phyloP scores from a whole-genome alignment of 2,113 vertebrate genomes.

The Actinemys pallida region DNA sequence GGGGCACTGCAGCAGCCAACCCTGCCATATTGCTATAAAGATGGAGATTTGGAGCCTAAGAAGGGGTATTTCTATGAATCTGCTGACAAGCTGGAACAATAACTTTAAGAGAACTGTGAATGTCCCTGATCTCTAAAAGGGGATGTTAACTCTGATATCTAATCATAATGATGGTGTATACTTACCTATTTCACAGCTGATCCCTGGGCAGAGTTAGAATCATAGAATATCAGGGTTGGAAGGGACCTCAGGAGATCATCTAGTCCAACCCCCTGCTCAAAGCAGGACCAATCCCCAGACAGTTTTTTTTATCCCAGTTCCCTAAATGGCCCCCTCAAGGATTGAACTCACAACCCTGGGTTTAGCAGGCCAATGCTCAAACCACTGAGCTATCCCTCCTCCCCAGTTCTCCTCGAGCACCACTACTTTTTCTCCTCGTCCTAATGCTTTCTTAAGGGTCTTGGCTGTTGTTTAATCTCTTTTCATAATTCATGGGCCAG shows the following conservation, averaged over 20 bases:
- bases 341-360: too few species aligned
- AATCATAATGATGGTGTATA: background rate
- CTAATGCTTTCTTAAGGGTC: fast-evolving
- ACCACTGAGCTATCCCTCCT: too few species aligned
- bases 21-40: background rate
- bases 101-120: background rate
- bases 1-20: background rate
- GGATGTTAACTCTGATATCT: background rate
- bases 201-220: background rate
- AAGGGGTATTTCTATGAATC: background rate
- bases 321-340: too few species aligned
- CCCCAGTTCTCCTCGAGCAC: background rate
- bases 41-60: background rate
- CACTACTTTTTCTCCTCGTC: background rate
- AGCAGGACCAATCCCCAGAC: too few species aligned
- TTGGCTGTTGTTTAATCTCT: background rate
- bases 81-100: background rate
- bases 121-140: background rate
- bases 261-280: too few species aligned
- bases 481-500: fast-evolving
- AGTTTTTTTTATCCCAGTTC: too few species aligned
- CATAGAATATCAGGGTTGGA: too few species aligned
- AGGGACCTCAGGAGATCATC: too few species aligned
- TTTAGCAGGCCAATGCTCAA: too few species aligned
- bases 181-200: background rate